These are phyloP conservation scores for Silurus glanis DNA, from an alignment of 2,113 vertebrate species.

Conservation along the genomic window DNA sequence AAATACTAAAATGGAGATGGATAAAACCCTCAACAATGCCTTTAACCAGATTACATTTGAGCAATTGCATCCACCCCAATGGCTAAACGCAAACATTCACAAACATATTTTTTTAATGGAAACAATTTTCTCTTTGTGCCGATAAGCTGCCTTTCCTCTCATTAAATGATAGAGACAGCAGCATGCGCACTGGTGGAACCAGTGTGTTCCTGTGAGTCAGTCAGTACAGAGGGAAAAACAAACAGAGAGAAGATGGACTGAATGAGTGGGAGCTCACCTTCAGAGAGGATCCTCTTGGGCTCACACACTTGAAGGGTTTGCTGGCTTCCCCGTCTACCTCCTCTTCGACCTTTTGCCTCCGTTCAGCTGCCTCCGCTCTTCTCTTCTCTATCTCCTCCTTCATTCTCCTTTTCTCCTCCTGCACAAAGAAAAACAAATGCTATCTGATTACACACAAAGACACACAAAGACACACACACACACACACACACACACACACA, in stretches of 20 bases:
- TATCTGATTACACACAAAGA: background rate
- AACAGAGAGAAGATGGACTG: background rate
- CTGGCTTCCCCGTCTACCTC: constrained; percentile 78
- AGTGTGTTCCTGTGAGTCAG: constrained; percentile 2
- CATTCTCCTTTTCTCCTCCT: constrained; percentile 96
- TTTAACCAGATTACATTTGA: background rate
- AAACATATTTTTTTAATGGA: constrained; percentile 17
- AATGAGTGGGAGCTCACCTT: constrained; percentile 76
- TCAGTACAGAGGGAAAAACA: background rate
- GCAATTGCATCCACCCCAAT: constrained; percentile 19
- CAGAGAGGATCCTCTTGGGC: constrained; percentile 89
- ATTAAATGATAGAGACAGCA: constrained; percentile 15
- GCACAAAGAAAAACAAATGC: constrained; percentile 25
- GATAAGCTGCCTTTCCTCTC: background rate
- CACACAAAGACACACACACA: background rate
- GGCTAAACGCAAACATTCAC: background rate
- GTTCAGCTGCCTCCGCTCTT: constrained; percentile 95
- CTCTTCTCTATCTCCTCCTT: constrained; percentile 96
- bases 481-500: background rate
- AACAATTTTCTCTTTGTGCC: constrained; percentile 17
- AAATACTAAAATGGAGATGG: no score
- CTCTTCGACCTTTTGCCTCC: constrained; percentile 90
- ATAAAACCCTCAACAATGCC: background rate
- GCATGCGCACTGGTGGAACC: background rate
- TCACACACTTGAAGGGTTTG: constrained; percentile 92